These are phyloP conservation scores for Bergia sp. DNA, from an alignment of 92 coral and sea anemone species.

Conservation along the genomic window DNA sequence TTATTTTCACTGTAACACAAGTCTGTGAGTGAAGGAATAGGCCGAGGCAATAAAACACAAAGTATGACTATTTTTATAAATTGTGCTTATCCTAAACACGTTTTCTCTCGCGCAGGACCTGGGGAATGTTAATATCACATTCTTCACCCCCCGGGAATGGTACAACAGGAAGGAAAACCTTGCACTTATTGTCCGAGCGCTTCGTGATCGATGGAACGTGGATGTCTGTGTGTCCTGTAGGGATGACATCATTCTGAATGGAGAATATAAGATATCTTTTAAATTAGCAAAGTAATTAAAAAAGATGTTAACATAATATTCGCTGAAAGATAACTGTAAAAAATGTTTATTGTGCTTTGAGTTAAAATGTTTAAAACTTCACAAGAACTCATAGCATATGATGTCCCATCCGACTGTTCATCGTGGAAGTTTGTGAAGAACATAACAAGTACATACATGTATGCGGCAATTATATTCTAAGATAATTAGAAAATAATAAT, in stretches of 20 bases:
- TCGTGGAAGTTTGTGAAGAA: too few relatives aligned
- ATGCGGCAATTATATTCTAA: too few relatives aligned
- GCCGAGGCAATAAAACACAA: not conserved
- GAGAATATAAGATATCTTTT: slow-evolving; percentile 82
- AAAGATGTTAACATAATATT: not conserved
- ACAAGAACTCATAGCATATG: too few relatives aligned
- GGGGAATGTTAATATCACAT: slow-evolving; percentile 85
- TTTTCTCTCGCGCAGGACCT: slow-evolving; percentile 59
- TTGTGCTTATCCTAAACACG: too few relatives aligned
- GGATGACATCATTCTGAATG: slow-evolving; percentile 84
- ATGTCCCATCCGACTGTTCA: too few relatives aligned
- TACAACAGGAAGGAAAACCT: slow-evolving; percentile 85
- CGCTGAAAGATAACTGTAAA: not conserved
- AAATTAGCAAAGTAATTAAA: not conserved
- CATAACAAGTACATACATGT: too few relatives aligned
- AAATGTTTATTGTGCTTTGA: too few relatives aligned
- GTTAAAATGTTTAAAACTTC: too few relatives aligned
- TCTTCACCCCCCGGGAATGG: slow-evolving; percentile 73
- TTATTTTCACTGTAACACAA: too few relatives aligned
- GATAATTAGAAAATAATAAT: too few relatives aligned
- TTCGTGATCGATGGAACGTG: slow-evolving; percentile 81
- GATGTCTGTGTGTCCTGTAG: slow-evolving; percentile 77
- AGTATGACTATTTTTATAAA: not conserved
- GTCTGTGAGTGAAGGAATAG: too few relatives aligned
- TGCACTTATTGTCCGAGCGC: slow-evolving; percentile 74